phyloP scores from a whole-genome alignment of 2,797 vertebrate genomes.

The Falco peregrinus region DNA sequence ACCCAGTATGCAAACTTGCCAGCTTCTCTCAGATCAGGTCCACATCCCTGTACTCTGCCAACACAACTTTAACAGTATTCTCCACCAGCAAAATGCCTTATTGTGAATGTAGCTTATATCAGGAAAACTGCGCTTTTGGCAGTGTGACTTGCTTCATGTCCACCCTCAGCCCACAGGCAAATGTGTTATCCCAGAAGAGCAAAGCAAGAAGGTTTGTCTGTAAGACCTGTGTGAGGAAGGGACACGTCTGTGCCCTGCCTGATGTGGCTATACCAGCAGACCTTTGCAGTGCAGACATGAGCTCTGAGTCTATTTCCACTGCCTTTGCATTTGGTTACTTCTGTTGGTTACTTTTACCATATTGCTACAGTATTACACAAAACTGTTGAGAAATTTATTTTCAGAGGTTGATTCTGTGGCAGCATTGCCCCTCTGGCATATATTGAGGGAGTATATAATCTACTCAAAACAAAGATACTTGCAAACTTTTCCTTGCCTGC shows the following conservation, averaged over 20 bases:
- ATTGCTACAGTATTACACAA: neutral
- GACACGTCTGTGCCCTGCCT: neutral
- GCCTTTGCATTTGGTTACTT: neutral
- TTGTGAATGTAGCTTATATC: neutral
- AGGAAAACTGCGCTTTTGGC: neutral
- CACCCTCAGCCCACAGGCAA: neutral
- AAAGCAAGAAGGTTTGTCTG: neutral
- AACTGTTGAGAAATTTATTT: neutral
- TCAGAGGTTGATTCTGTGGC: neutral
- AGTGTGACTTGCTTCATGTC: neutral
- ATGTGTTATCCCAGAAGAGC: neutral
- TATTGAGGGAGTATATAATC: neutral
- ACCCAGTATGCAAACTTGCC: slow-evolving; percentile 50
- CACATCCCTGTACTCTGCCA: slow-evolving; percentile 22
- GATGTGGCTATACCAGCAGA: neutral
- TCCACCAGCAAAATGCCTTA: neutral
- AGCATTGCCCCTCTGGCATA: neutral
- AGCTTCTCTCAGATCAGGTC: slow-evolving; percentile 32
- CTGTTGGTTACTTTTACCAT: neutral
- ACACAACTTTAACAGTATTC: neutral
- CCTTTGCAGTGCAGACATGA: neutral
- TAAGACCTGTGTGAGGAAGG: neutral
- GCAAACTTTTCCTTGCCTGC: neutral
- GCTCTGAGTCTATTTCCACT: neutral
- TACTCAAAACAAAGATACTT: neutral